Evolutionary conservation across 2,888 invertebrate genomes (phyloP), one percentile per base, ranked within the genome.

Genomic region (Rugalucina vietnamica): DNA sequence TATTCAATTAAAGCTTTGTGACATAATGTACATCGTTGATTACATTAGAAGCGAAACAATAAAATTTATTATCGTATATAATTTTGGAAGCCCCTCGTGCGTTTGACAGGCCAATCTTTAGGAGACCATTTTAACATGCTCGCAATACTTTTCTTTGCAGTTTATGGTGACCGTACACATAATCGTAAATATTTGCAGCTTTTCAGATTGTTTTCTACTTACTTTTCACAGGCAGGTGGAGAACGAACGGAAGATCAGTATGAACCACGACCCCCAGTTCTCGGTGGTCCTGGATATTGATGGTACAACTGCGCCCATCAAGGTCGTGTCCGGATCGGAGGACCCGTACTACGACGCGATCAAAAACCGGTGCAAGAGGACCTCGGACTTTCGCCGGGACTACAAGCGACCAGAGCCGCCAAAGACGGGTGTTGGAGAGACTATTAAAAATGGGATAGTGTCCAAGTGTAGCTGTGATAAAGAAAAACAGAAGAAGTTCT

Each of bases 261-360:
- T 85, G 87, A 85, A 85, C 60, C 75, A 85, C 60, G 79, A 81
- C 39, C 73, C 87, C n/a, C 82, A 87, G 43, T 82, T 87, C 75
- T 81, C 81, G 78, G 83, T 87, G 70, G 85, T 87, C 1, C 81
- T 87, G 21, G 87, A 87, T 60, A 57, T 87, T 0, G 87, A 87
- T 74, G 87, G 87, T 8, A 87, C 87, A 43, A 85, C 85, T 14
- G 81, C 87, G 32, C 87, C 87, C 8, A 87, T 87, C 43, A 87
- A 80, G 34, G 87, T 87, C 1, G 81, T 83, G 12, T 87, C 85
- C 37, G 87, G 87, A 10, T 71, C 83, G 10, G 82, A 82, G 21
- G 81, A 81, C 36, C 74, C 60, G n/a, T 77, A 82, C 32, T 85
- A 85, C 34, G 81, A 85, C 36, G 83, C 79, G 49, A 70, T 39